These are phyloP conservation scores for Oikopleura dioica DNA, from an alignment of 23 tunicate genomes.

Conservation along the genomic window DNA sequence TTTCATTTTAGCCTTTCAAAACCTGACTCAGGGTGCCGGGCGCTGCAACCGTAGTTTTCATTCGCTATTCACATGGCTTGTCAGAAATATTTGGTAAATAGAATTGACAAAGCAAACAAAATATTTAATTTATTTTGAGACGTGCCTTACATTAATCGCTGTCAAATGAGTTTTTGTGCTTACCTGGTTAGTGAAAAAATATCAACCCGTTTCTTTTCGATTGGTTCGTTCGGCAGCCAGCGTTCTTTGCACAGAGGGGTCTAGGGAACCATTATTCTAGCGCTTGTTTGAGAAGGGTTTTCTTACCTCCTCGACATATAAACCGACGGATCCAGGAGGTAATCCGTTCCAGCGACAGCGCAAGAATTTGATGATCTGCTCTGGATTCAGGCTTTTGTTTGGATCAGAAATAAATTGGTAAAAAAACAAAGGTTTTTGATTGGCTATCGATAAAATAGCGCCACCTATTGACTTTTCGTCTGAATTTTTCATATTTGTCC, in stretches of 20 bases:
- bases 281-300: too few species aligned
- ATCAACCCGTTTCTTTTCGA: not conserved
- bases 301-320: not conserved
- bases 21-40: too few species aligned
- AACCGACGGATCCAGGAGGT: not conserved
- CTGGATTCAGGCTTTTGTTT: conserved; percentile 3
- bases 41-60: too few species aligned
- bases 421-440: too few species aligned
- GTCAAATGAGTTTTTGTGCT: not conserved
- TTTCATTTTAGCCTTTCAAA: too few species aligned
- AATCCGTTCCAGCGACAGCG: not conserved
- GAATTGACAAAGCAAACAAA: not conserved
- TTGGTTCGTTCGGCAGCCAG: conserved; percentile 11
- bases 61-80: too few species aligned
- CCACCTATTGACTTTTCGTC: too few species aligned
- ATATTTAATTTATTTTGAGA: not conserved
- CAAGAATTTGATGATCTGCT: not conserved
- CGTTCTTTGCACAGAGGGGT: not conserved
- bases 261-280: too few species aligned
- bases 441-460: too few species aligned
- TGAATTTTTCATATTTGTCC: too few species aligned
- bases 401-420: too few species aligned
- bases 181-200: not conserved
- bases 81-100: too few species aligned
- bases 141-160: not conserved